Evolutionary conservation across 2,888 invertebrate species (phyloP), one percentile per base, ranked within the genome.

Genomic region (Herminia tarsipennalis): DNA sequence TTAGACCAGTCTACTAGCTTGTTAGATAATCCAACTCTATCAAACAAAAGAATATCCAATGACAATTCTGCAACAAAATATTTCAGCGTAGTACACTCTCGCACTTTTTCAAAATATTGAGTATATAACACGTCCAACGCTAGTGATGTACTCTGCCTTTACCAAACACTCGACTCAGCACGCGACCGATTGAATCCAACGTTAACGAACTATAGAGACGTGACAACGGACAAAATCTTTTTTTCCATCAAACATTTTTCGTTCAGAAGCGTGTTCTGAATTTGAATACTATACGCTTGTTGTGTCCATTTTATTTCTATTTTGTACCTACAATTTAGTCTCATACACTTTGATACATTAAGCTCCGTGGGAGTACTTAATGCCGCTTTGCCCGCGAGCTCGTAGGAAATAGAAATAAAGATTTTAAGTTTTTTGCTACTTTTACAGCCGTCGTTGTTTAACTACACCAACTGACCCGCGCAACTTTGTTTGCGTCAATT

Each of bases 131-230:
- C 35, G 55, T 41, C 41, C 38, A 32, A 36, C 43, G 55, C 65
- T 67, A 65, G 65, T 61, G 56, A 54, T 48, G 45, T 60, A 49
- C 14, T 49, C 42, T 42, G 45, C 62, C 58, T 61, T 66, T 50
- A 57, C 43, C 48, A 68, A 65, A 65, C 68, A 59, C 56, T 56
- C 49, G 49, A 66, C 55, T 70, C 66, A 68, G 67, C 75, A 66
- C 52, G 56, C 59, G 54, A 51, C 53, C 64, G 66, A 69, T 73
- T 73, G 73, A 68, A 76, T 77, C 61, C 65, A 48, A 49, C 65
- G 73, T 64, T 77, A 77, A 77, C 76, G 76, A 77, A 77, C 78
- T 76, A 77, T 75, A 73, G 66, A 65, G 53, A 73, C 63, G 70
- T 71, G 72, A 73, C 69, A 67, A 56, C 60, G 49, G 54, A 24